Evolutionary conservation across 2,888 invertebrate genomes (phyloP).

Genomic region (Lucinisca nassula): DNA sequence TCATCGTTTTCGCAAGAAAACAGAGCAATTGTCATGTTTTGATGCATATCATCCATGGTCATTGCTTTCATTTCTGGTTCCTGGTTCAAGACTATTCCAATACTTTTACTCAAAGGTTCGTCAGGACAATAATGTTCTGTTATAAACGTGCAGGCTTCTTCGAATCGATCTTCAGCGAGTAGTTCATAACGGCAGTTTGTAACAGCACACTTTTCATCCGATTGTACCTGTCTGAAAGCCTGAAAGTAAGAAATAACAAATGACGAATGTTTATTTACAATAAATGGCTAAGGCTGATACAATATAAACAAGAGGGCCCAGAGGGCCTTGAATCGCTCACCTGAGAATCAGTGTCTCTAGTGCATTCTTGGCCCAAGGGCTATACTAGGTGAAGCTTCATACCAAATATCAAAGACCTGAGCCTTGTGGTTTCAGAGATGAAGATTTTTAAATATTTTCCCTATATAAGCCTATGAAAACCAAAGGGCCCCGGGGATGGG

Average conservation of each 20-base stretch:
- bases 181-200: not conserved
- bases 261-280: too few relatives aligned
- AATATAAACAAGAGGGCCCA: too few relatives aligned
- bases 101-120: conserved; percentile 17
- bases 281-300: too few relatives aligned
- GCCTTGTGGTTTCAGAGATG: too few relatives aligned
- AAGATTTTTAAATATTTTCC: too few relatives aligned
- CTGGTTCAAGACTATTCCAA: conserved; percentile 10
- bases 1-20: conserved; percentile 32
- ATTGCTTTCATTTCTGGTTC: not conserved
- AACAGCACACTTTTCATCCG: not conserved
- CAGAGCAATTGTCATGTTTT: conserved; percentile 39
- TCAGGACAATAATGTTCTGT: conserved; percentile 19
- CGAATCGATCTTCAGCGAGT: conserved; percentile 21
- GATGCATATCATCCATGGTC: conserved; percentile 5
- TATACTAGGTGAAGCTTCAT: too few relatives aligned
- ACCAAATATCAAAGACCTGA: too few relatives aligned
- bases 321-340: too few relatives aligned
- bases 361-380: too few relatives aligned
- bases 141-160: conserved; percentile 10
- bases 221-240: not conserved
- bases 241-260: not conserved
- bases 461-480: too few relatives aligned
- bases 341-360: too few relatives aligned
- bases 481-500: too few relatives aligned